These are phyloP conservation scores for Tautogolabrus adspersus DNA, from an alignment of 2,113 vertebrate genomes.

Conservation along the genomic window DNA sequence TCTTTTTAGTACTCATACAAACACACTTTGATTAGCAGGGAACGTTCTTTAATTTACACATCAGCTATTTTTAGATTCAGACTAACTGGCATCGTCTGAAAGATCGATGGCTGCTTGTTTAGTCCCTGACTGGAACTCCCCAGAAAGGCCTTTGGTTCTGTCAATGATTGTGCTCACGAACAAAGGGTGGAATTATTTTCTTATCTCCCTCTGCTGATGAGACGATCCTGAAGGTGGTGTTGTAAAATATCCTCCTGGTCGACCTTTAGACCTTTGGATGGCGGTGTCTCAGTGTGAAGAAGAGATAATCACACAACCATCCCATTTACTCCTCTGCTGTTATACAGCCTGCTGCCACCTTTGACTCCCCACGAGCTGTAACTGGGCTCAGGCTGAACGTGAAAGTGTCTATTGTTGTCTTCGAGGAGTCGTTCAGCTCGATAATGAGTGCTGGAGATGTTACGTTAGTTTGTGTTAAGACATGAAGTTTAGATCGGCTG, in stretches of 20 bases:
- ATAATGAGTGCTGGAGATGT: background rate
- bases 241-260: constrained; percentile 56
- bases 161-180: constrained; percentile 21
- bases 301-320: constrained; percentile 48
- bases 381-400: constrained; percentile 7
- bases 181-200: constrained; percentile 37
- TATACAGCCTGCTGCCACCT: constrained; percentile 53
- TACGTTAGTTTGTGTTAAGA: background rate
- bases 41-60: background rate
- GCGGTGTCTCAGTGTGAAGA: constrained; percentile 21
- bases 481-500: no score
- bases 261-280: constrained; percentile 76
- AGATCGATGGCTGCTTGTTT: background rate
- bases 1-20: background rate
- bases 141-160: background rate
- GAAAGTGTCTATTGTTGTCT: constrained; percentile 22
- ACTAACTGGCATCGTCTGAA: background rate
- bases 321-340: constrained; percentile 28
- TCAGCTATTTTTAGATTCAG: background rate
- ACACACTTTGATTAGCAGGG: constrained; percentile 2
- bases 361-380: constrained; percentile 24
- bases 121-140: constrained; percentile 9
- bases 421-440: constrained; percentile 13
- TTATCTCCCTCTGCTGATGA: constrained; percentile 64
- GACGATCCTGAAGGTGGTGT: constrained; percentile 11